phyloP scores from a whole-genome alignment of 2,113 vertebrate genomes.

The Mus pahari region DNA sequence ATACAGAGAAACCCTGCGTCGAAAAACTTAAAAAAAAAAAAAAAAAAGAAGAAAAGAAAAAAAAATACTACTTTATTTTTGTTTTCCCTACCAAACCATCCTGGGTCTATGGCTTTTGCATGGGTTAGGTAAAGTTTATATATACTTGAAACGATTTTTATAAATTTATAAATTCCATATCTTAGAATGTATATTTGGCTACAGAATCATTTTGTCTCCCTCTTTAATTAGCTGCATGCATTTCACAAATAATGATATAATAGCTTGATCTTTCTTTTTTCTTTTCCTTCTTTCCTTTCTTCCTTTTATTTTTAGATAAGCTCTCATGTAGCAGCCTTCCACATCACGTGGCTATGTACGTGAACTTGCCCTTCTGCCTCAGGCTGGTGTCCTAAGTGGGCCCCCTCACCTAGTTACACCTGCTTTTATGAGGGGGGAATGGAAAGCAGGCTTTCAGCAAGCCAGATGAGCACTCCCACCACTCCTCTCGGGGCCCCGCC shows the following conservation, averaged over 20 bases:
- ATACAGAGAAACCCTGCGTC: background rate
- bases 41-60: no score
- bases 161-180: background rate
- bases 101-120: background rate
- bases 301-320: background rate
- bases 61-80: background rate
- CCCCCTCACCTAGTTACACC: background rate
- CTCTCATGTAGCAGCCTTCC: background rate
- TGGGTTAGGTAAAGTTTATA: background rate
- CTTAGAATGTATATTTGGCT: background rate
- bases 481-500: background rate
- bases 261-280: background rate
- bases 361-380: background rate
- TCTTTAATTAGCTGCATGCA: background rate
- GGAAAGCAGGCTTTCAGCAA: background rate
- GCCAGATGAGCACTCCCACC: background rate
- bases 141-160: background rate
- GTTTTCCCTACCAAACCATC: background rate
- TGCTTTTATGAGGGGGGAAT: background rate
- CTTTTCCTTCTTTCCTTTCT: accelerated
- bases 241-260: conserved; percentile 24
- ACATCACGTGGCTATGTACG: background rate
- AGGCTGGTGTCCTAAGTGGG: background rate
- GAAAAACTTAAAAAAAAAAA: background rate
- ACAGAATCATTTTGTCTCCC: background rate